Base-by-base conservation (phyloP, 30 jellyfish, hydroid and myxozoan species). In the Aurelia coerulea region DNA sequence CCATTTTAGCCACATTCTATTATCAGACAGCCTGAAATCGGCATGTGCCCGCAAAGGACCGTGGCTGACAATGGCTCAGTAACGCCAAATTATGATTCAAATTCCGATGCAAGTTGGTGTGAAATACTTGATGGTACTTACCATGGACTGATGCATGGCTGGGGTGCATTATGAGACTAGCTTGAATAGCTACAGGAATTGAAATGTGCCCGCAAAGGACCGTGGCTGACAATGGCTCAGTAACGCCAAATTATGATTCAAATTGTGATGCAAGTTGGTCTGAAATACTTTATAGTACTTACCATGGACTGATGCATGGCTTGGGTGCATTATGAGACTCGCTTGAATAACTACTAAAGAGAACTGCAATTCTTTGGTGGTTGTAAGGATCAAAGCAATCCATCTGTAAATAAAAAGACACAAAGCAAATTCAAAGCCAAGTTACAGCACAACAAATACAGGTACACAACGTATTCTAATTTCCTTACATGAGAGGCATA, bases 81-180 rank as follows among this genome's bases (percentile, higher is more conserved):
- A 39, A 2, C 56, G 56, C 56, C 56, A 46, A 6, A 46, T 46
- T 46, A 1, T 6, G 56, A 46, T 4, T 1, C 0, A 46, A 6
- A 46, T 6, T 46, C 15, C 5, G 14, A 46, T 6, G 14, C 12
- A 46, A 6, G 1, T 9, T 46, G 15, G 14, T 14, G 1, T 5
- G 56, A 46, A 46, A 46, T 46, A 46, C 6, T 46, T 7, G 1
- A 46, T 4, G 15, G 56, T 7, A 6, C 94, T 88, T 87, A 93
- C 99, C 99, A 94, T 16, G 99, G 99, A 58, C 96, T 88, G 63
- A 94, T 94, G 88, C 99, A 94, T 7, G 99, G 99, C 62, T 94
- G 89, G 2, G 99, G 99, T 16, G 99, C 99, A 76, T 92, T 92
- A 79, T 86, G 94, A 17, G 99, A 94, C 29, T 23, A 23, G 29